phyloP scores from a whole-genome alignment of 53 echinoderm and acorn worm species.

The Antedon mediterranea region DNA sequence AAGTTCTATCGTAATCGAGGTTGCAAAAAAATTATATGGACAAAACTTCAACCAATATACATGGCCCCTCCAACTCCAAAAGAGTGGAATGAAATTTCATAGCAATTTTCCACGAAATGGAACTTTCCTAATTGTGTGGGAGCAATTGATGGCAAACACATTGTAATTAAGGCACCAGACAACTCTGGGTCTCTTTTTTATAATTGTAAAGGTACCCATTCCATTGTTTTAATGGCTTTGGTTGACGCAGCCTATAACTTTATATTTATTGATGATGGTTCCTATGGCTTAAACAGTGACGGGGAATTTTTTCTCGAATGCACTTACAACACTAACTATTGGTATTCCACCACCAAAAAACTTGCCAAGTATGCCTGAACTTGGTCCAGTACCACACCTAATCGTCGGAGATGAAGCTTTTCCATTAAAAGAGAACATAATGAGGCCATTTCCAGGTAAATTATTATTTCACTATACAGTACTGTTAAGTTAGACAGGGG shows the following conservation, averaged over 20 bases:
- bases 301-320: conserved; percentile 26
- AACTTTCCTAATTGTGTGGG: conserved; percentile 45
- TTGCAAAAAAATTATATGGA: background rate
- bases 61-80: background rate
- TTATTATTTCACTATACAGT: background rate
- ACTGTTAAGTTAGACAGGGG: no score
- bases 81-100: no score
- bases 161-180: conserved; percentile 20
- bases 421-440: conserved; percentile 11
- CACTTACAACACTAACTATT: conserved; percentile 12
- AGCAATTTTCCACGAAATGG: no score
- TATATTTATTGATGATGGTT: conserved; percentile 24
- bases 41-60: background rate
- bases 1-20: background rate
- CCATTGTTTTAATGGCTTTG: conserved; percentile 20
- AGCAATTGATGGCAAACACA: conserved; percentile 37
- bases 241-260: conserved; percentile 39
- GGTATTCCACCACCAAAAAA: conserved; percentile 2
- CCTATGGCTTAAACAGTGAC: conserved; percentile 23
- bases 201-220: conserved; percentile 39
- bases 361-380: conserved; percentile 7
- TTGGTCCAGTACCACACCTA: conserved; percentile 10
- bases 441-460: no score
- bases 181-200: conserved; percentile 22
- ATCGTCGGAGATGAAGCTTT: conserved; percentile 27